Base-by-base conservation (phyloP, 2,797 vertebrate genomes). In the Odontamblyopus rebecca region DNA sequence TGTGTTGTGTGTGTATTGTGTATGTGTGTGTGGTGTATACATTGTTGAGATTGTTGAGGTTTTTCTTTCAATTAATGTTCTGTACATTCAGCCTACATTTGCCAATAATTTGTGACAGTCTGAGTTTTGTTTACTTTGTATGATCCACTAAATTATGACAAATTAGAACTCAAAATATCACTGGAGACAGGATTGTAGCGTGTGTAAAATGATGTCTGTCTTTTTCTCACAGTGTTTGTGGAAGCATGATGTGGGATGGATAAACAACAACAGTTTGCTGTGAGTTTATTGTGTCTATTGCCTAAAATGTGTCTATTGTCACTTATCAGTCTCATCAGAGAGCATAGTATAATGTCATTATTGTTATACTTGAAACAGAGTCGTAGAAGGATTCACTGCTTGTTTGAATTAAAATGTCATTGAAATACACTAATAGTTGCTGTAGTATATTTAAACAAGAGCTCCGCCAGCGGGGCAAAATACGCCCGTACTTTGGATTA, bases 201-300 rank as follows among this genome's bases (percentile, higher is more conserved):
- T 62, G 18, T 62, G 32, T n/a, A 19, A 62, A 13, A 26, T 44
- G 4, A 41, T 65, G 38, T 48, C 1, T 48, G 41, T 48, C 61
- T 15, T 74, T 76, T 80, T 59, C 38, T 64, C 16, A 56, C 56
- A 94, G 93, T 89, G 89, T 89, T 85, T 93, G 90, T 87, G 89
- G 88, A 89, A 91, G 87, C 86, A 91, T 93, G 91, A 91, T 93
- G 90, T 93, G 93, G 93, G 91, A 94, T 88, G 93, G 93, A 93
- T 94, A 93, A 91, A 90, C 89, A 87, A 83, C 78, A 61, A 82
- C 88, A 78, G 63, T 85, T 70, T 77, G 83, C 67, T 76, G 92
- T 93, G 78, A 93, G 93, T 90, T 63, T 30, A 15, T 4, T 16
- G 23, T 56, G 54, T 59, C 26, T 59, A 12, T 59, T 51, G 48